Evolutionary conservation across 2,797 vertebrate species (phyloP).

Genomic region (Moxostoma hubbsi): DNA sequence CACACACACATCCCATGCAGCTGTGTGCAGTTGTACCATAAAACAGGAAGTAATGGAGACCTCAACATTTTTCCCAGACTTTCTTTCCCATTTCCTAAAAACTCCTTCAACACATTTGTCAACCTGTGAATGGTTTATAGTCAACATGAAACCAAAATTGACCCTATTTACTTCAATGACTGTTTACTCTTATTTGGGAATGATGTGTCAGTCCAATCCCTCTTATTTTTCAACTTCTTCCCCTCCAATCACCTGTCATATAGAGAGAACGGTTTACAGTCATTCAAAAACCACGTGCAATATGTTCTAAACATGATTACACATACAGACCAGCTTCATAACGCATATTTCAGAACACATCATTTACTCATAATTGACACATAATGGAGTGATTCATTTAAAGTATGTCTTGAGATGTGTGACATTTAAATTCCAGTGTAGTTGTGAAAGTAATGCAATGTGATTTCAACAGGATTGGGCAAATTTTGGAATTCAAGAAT

Average conservation of each 20-base stretch:
- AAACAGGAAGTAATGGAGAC: slow-evolving; percentile 72
- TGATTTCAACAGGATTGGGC: background rate
- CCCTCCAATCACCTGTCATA: too few species aligned
- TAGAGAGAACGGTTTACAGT: too few species aligned
- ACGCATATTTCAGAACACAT: background rate
- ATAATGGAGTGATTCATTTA: background rate
- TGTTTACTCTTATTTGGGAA: background rate
- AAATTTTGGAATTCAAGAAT: too few species aligned
- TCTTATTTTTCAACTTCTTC: too few species aligned
- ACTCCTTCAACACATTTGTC: background rate
- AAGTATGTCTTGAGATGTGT: background rate
- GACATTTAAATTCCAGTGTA: background rate
- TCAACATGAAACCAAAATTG: background rate
- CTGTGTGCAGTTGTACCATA: slow-evolving; percentile 71
- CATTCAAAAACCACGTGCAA: too few species aligned
- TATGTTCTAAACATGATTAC: background rate
- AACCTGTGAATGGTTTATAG: background rate
- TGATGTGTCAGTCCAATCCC: too few species aligned
- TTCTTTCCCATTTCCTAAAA: background rate
- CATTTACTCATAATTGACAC: background rate
- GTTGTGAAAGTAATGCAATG: background rate
- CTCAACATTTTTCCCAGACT: slow-evolving; percentile 45
- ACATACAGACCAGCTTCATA: background rate
- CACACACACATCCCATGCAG: slow-evolving; percentile 71
- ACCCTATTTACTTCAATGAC: background rate